Evolutionary conservation across 2,888 invertebrate species (phyloP).

Genomic region (Temnothorax rugatulus): DNA sequence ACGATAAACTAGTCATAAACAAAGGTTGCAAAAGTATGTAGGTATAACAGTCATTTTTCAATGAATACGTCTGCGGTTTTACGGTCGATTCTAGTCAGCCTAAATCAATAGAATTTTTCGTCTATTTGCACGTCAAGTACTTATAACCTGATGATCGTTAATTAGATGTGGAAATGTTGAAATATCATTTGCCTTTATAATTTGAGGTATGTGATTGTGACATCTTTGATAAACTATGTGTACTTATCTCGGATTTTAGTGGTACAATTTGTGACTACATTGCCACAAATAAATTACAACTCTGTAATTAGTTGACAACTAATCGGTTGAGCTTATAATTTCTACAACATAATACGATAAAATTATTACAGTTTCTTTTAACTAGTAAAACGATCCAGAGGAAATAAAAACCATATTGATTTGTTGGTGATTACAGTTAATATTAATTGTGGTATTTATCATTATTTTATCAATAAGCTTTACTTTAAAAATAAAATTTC

Average conservation of each 20-base stretch:
- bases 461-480: neutral
- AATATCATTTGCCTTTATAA: constrained; percentile 77
- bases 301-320: constrained; percentile 4
- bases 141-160: constrained; percentile 30
- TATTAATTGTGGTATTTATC: neutral
- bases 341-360: neutral
- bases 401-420: neutral
- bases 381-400: neutral
- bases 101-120: constrained; percentile 46
- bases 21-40: neutral
- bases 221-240: constrained; percentile 63
- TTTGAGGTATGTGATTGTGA: constrained; percentile 63
- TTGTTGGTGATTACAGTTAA: neutral
- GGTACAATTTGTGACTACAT: neutral
- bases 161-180: constrained; percentile 65
- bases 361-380: neutral
- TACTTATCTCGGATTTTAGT: constrained; percentile 53
- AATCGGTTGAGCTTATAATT: neutral
- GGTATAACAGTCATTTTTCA: constrained; percentile 12
- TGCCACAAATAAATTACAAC: constrained; percentile 17
- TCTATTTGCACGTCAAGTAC: constrained; percentile 48
- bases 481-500: neutral
- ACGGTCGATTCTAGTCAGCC: constrained; percentile 11
- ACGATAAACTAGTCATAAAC: neutral
- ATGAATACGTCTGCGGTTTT: constrained; percentile 10